Evolutionary conservation across 1,140 invertebrate species (phyloP), one percentile per base, ranked within the genome.

Genomic region (Zaprionus lachaisei): DNA sequence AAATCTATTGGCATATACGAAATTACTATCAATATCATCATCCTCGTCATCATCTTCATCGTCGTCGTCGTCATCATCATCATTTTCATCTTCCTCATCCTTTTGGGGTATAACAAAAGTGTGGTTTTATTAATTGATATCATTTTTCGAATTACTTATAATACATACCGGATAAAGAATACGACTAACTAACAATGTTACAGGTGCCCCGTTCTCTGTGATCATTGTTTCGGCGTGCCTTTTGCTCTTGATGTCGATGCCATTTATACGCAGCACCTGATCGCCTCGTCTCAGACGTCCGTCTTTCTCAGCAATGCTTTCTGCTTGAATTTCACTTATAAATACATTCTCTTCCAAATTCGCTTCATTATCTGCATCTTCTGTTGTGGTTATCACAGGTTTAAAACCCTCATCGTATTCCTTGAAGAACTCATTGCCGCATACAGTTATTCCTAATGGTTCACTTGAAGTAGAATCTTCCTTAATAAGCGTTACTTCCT

Each of bases 251-350:
- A 95, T 93, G 77, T 95, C 94, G 70, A 93, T 93, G 14, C 94
- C 94, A 69, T 95, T 95, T 37, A 95, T 93, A 86, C 94, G 95
- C 66, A 96, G 92, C 75, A 96, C 96, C 93, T 97, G 96, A 93
- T 97, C 96, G 37, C 96, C 96, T 81, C 96, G 95, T 58, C 95
- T 92, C 6, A 97, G 94, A 54, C 95, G 93, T 12, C 96, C 96
- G 92, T 96, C 95, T 58, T 94, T 93, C 11, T 94, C 95, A 7
- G 96, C 96, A 41, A 96, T 93, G 92, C 96, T 96, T 74, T 95
- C 94, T 9, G 94, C 93, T 74, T 96, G 94, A 87, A 97, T 95
- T 93, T 96, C 95, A 80, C 95, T 95, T 64, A 97, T 95, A 85
- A 96, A 96, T 61, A 96, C 95, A 87, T 96, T 94, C 64, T 93